phyloP scores from a whole-genome alignment of 2,888 invertebrate genomes.

The Chloroclysta siterata region DNA sequence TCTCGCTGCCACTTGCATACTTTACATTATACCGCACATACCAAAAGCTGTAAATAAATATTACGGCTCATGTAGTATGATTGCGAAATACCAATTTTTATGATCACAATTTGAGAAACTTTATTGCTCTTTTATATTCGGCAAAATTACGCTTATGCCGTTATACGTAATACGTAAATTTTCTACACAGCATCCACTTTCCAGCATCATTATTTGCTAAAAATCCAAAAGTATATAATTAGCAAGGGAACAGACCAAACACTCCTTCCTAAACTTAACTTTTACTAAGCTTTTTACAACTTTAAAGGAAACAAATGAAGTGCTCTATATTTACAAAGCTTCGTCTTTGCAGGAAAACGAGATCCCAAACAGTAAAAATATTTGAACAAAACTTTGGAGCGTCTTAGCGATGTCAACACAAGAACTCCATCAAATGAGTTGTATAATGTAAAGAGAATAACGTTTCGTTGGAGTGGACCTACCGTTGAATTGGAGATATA shows the following conservation, averaged over 20 bases:
- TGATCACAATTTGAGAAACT: conserved; percentile 31
- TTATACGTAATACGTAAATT: conserved; percentile 19
- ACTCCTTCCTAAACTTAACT: conserved; percentile 13
- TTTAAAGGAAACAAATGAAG: conserved; percentile 35
- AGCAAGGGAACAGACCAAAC: conserved; percentile 6
- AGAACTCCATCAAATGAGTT: conserved; percentile 50
- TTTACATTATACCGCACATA: conserved; percentile 21
- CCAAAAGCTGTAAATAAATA: conserved; percentile 29
- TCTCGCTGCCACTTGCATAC: conserved; percentile 43
- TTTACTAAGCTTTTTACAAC: conserved; percentile 30
- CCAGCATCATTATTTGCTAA: conserved; percentile 1
- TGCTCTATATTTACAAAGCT: conserved; percentile 43
- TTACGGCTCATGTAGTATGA: conserved; percentile 32
- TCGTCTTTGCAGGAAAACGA: conserved; percentile 40
- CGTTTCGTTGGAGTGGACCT: conserved; percentile 68
- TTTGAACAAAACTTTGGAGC: conserved; percentile 43
- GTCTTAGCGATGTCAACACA: conserved; percentile 44
- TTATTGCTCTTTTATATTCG: conserved; percentile 32
- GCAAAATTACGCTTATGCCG: conserved; percentile 30
- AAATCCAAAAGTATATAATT: conserved; percentile 4
- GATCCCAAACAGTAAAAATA: conserved; percentile 42
- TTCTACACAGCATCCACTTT: conserved; percentile 3
- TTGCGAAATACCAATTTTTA: conserved; percentile 32
- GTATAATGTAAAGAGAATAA: conserved; percentile 63
- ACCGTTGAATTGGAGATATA: conserved; percentile 76